phyloP scores from a whole-genome alignment of 2,888 invertebrate genomes.

The Dasysyrphus albostriatus region DNA sequence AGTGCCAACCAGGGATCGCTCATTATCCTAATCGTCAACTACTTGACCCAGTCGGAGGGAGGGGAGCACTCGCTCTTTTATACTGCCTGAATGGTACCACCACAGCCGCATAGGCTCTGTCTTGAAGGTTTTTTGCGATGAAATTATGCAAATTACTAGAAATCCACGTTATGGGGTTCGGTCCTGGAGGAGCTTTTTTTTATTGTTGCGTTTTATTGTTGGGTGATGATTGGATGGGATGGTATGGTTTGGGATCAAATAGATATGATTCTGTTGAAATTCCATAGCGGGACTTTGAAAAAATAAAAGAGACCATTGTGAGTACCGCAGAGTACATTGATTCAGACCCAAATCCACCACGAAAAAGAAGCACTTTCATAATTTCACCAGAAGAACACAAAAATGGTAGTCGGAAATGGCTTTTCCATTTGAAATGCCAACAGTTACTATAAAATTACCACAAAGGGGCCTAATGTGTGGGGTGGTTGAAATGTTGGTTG shows the following conservation, averaged over 20 bases:
- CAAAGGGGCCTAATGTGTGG: background rate
- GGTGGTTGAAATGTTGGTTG: background rate
- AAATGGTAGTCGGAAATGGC: background rate
- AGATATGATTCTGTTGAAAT: constrained; percentile 41
- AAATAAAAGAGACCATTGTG: constrained; percentile 33
- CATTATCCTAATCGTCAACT: constrained; percentile 64
- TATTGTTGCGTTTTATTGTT: constrained; percentile 56
- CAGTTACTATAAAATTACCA: constrained; percentile 15
- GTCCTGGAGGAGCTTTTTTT: constrained; percentile 26
- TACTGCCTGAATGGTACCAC: background rate
- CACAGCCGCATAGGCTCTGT: background rate
- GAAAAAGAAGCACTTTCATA: constrained; percentile 45
- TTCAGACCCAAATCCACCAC: constrained; percentile 51
- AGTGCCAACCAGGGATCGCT: constrained; percentile 36
- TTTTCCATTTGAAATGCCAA: constrained; percentile 9
- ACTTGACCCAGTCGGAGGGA: constrained; percentile 50
- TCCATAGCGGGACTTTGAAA: constrained; percentile 49
- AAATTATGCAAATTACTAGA: constrained; percentile 73
- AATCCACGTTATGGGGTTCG: constrained; percentile 52
- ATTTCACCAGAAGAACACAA: constrained; percentile 2
- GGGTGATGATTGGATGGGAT: constrained; percentile 70
- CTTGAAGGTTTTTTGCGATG: constrained; percentile 46
- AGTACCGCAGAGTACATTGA: constrained; percentile 30
- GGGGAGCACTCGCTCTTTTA: background rate
- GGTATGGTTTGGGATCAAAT: constrained; percentile 31